These are phyloP conservation scores for Drosophila takahashii DNA, from an alignment of 1,140 invertebrate genomes.

Conservation along the genomic window DNA sequence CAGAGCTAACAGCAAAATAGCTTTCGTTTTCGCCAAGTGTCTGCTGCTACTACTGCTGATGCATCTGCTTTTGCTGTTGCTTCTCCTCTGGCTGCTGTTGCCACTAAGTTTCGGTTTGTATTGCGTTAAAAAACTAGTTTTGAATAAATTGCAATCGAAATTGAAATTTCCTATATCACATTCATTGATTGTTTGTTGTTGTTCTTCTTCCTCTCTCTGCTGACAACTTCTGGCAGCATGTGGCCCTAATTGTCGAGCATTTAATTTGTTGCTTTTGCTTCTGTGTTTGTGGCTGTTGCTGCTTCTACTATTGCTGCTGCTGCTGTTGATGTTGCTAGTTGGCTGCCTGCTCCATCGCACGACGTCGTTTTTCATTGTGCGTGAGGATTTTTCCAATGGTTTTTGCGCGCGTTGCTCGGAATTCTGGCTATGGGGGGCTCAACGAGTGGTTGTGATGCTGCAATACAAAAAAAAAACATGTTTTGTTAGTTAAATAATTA, in stretches of 20 bases:
- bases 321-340: slow-evolving; percentile 50
- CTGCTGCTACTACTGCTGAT: slow-evolving; percentile 31
- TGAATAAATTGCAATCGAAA: slow-evolving; percentile 80
- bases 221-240: slow-evolving; percentile 61
- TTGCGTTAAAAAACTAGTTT: slow-evolving; percentile 76
- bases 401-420: slow-evolving; percentile 25
- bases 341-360: slow-evolving; percentile 79
- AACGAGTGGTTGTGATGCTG: slow-evolving; percentile 24
- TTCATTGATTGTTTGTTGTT: slow-evolving; percentile 79
- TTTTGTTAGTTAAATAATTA: neutral
- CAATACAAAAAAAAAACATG: neutral
- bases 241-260: slow-evolving; percentile 41
- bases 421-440: slow-evolving; percentile 9
- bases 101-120: slow-evolving; percentile 48
- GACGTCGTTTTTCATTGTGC: slow-evolving; percentile 85
- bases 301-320: slow-evolving; percentile 19
- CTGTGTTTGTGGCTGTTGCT: slow-evolving; percentile 41
- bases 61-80: slow-evolving; percentile 22
- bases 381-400: slow-evolving; percentile 61
- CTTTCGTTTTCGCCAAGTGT: slow-evolving; percentile 37
- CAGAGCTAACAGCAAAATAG: slow-evolving; percentile 57
- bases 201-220: slow-evolving; percentile 26
- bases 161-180: slow-evolving; percentile 79
- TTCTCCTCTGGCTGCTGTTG: slow-evolving; percentile 19
- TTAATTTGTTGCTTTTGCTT: slow-evolving; percentile 40